Evolutionary conservation across 2,797 vertebrate species (phyloP), one percentile per base, ranked within the genome.

Genomic region (Euthynnus affinis): DNA sequence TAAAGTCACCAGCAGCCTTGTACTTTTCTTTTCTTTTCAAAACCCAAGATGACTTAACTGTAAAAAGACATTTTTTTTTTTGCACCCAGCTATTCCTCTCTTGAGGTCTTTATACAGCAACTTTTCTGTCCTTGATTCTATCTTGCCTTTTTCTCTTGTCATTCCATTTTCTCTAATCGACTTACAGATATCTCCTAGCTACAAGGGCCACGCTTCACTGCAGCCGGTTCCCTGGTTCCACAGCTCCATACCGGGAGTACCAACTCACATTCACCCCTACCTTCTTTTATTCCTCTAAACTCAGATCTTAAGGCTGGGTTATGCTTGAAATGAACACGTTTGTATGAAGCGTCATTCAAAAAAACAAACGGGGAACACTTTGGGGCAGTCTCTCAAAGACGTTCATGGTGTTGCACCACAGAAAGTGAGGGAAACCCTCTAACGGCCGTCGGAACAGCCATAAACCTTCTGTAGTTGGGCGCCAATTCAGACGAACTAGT

Each of bases 1-100:
- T 94, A 93, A 93, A 89, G 91, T 93, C 94, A 95, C 95, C 95
- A 95, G 94, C 94, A 95, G 95, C 93, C 93, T 95, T 94, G 87
- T 81, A 84, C 68, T 76, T 87, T 79, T 70, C 51, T 76, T 87
- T 79, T 70, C 51, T 64, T 86, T 86, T 88, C 56, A 60, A 74
- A 90, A 81, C 81, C 81, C 82, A 85, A 87, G 84, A 89, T 87
- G 87, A 89, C 86, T 86, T 85, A 88, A 87, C 66, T 89, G 77
- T 88, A 91, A 84, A 91, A 72, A 78, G 53, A 71, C 60, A 77
- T 71, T 74, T 42, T 37, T 42, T 37, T 34, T 42, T 87, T 83
- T 88, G 84, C 85, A 90, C 83, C 88, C 82, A 81, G 81, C 78
- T 87, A 73, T 86, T 68, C 18, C 44, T 80, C 58, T 83, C 61